phyloP scores from a whole-genome alignment of 2,113 vertebrate genomes.

The Dermatemys mawii region DNA sequence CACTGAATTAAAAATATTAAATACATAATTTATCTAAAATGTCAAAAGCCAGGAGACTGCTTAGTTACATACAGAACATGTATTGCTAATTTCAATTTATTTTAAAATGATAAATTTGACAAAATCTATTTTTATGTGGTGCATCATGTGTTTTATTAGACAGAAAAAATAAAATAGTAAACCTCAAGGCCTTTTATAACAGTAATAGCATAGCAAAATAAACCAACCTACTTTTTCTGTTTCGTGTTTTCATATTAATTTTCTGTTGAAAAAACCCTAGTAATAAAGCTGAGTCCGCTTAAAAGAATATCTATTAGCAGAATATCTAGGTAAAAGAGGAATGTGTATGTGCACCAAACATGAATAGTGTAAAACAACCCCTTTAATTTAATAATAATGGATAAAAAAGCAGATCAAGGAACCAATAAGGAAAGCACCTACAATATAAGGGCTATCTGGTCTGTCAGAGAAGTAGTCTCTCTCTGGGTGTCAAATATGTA shows the following conservation, averaged over 20 bases:
- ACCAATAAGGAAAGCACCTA: neutral
- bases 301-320: neutral
- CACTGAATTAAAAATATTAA: slow-evolving; percentile 10
- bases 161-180: neutral
- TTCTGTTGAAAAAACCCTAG: neutral
- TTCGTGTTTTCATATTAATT: neutral
- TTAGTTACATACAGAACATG: neutral
- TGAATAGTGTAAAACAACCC: neutral
- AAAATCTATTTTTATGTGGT: neutral
- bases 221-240: neutral
- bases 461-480: neutral
- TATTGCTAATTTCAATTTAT: neutral
- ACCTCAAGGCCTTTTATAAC: neutral
- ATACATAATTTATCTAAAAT: slow-evolving; percentile 6
- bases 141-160: neutral
- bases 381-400: neutral
- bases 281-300: neutral
- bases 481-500: neutral
- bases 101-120: neutral
- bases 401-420: neutral
- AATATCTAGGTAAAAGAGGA: neutral
- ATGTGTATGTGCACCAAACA: neutral
- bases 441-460: neutral
- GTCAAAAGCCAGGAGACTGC: neutral
- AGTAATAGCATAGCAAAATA: neutral